Conservation (phyloP, 2,888 invertebrate species). For the Ophioninae sp. region DNA sequence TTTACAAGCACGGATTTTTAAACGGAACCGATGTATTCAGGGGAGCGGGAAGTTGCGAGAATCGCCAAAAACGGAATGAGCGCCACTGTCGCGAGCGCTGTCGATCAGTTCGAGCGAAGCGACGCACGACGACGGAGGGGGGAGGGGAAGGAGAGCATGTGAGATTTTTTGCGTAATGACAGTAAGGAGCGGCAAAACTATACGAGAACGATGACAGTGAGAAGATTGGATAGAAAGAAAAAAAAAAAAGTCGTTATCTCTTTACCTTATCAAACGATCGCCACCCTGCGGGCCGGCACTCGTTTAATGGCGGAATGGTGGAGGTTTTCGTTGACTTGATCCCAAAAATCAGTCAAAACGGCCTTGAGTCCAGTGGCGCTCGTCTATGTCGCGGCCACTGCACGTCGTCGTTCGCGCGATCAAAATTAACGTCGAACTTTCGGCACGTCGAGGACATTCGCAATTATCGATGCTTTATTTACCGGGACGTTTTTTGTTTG, state of each 20-base stretch:
- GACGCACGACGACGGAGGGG: neutral
- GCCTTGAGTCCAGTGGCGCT: constrained; percentile 61
- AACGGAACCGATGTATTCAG: neutral
- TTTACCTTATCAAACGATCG: constrained; percentile 81
- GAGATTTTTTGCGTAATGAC: neutral
- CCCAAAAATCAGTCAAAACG: constrained; percentile 80
- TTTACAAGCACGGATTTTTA: neutral
- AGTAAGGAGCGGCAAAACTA: constrained; percentile 2
- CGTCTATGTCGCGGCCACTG: constrained; percentile 71
- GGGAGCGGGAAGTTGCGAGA: neutral
- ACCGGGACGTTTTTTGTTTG: neutral
- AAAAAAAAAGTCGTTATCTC: no score
- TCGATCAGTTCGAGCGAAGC: neutral
- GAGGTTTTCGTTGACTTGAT: constrained; percentile 83
- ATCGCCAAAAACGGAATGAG: neutral
- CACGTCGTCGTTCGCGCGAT: constrained; percentile 70
- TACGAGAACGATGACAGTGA: constrained; percentile 16
- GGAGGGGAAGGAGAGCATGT: neutral
- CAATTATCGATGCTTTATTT: constrained; percentile 40
- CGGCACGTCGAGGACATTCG: constrained; percentile 75
- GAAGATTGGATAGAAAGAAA: neutral
- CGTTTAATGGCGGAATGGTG: constrained; percentile 92
- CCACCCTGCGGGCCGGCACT: constrained; percentile 92
- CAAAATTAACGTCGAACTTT: constrained; percentile 66
- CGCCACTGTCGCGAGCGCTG: constrained; percentile 6